Base-by-base conservation (phyloP, 1,140 invertebrate species). In the Tetraneura akinire region DNA sequence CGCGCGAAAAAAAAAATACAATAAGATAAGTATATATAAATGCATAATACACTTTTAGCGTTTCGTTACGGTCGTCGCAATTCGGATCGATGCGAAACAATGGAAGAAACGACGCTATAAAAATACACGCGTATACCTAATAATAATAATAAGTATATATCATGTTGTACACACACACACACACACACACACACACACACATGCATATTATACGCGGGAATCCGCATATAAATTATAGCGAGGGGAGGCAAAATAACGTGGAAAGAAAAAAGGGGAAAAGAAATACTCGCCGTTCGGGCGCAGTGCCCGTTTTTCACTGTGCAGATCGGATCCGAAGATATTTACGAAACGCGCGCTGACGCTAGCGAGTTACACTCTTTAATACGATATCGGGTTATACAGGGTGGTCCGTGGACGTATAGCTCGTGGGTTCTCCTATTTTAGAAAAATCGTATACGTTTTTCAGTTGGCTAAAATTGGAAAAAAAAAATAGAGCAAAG, bases 321-420 rank as follows among this genome's bases (percentile, higher is more conserved):
- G n/a, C 45, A 70, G 68, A 71, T 71, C 45, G 68, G 45, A 71
- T 71, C 45, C 6, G 47, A 71, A 14, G 45, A 71, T 71, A 71
- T 29, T 14, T 14, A 42, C 21, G 42, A 71, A 71, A 71, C 14
- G 21, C 23, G 11, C 4, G 16, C 62, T 64, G 37, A 64, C 37
- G 62, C 32, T 37, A n/a, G n/a, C n/a, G n/a, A n/a, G n/a, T n/a
- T n/a, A n/a, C n/a, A n/a, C 32, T 8, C 3, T 37, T 37, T 37
- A 8, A 37, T 37, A 37, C 8, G 8, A 37, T 37, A 37, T 37
- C 3, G 3, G 3, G 8, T 37, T 37, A 37, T 37, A 37, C 3
- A 37, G 8, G 8, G 8, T 37, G 32, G 3, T 8, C 32, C 32
- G 32, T 37, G n/a, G n/a, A n/a, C 32, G 32, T 37, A n/a, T n/a